Evolutionary conservation across 2,797 vertebrate species (phyloP), one percentile per base, ranked within the genome.

Genomic region (Rhodeus uyekii): DNA sequence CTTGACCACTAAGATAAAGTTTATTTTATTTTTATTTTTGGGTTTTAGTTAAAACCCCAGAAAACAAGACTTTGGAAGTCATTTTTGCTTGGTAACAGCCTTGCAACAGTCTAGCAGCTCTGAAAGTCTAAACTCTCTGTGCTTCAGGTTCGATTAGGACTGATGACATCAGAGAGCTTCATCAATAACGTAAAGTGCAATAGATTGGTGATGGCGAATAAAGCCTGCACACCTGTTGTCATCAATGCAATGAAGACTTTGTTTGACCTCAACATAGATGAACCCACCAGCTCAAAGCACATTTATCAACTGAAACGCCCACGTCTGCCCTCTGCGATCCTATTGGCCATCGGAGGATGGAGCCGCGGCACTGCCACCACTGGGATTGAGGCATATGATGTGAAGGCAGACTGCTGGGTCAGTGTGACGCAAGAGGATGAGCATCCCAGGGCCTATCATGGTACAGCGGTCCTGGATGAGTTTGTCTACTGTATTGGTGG

Each of bases 261-360:
- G n/a, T n/a, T n/a, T n/a, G n/a, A n/a, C n/a, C n/a, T n/a, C n/a
- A n/a, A n/a, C n/a, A n/a, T n/a, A n/a, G n/a, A n/a, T n/a, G n/a
- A n/a, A n/a, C n/a, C n/a, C n/a, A n/a, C n/a, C n/a, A n/a, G n/a
- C n/a, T n/a, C n/a, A n/a, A n/a, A n/a, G n/a, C n/a, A n/a, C n/a
- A n/a, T n/a, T n/a, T n/a, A n/a, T n/a, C n/a, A n/a, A n/a, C n/a
- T n/a, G n/a, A n/a, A n/a, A n/a, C n/a, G n/a, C n/a, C n/a, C n/a
- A n/a, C n/a, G n/a, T n/a, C n/a, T n/a, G n/a, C n/a, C n/a, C n/a
- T n/a, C n/a, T n/a, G n/a, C n/a, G n/a, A n/a, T n/a, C n/a, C n/a
- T 98, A 2, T 90, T 98, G 7, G 95, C 96, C 3, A 91, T 95
- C 0, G 95, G 96, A 1, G 96, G 96, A 80, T 96, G 95, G 95